These are phyloP conservation scores for Drosophila watanabei DNA, from an alignment of 1,140 invertebrate genomes.

Conservation along the genomic window DNA sequence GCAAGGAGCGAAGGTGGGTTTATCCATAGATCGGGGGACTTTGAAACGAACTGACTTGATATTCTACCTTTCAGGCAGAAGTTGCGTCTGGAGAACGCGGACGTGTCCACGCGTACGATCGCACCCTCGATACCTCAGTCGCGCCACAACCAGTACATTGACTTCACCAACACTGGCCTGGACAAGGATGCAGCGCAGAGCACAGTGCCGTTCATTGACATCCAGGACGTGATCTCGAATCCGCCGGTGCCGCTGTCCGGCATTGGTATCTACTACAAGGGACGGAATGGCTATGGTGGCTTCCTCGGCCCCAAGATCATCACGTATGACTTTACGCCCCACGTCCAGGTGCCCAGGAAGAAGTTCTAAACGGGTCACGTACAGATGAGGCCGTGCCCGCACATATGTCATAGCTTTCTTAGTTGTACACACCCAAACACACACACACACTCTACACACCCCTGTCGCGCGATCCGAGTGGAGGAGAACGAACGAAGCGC, in stretches of 20 bases:
- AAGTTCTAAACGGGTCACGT: conserved; percentile 26
- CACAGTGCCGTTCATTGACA: conserved; percentile 94
- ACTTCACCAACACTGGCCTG: conserved; percentile 91
- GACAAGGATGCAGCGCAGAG: conserved; percentile 93
- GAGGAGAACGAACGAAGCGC: conserved; percentile 7
- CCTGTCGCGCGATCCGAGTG: conserved; percentile 17
- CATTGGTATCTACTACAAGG: conserved; percentile 93
- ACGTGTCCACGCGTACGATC: conserved; percentile 89
- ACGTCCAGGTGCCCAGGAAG: conserved; percentile 86
- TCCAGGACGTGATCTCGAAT: conserved; percentile 89
- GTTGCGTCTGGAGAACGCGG: conserved; percentile 88
- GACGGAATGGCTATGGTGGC: conserved; percentile 90
- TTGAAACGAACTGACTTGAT: conserved; percentile 5
- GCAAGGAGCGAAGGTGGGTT: conserved; percentile 61
- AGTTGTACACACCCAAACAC: conserved; percentile 45
- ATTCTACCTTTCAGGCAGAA: conserved; percentile 85
- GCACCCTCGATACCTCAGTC: conserved; percentile 89
- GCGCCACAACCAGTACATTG: conserved; percentile 90
- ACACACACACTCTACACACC: conserved; percentile 28
- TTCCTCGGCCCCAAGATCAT: conserved; percentile 92
- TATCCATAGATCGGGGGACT: background rate
- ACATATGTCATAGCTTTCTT: conserved; percentile 72
- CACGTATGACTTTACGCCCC: conserved; percentile 90
- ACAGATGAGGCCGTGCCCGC: background rate
- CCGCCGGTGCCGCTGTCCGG: conserved; percentile 88